phyloP scores from a whole-genome alignment of 2,888 invertebrate genomes.

The Subacronicta megacephala region DNA sequence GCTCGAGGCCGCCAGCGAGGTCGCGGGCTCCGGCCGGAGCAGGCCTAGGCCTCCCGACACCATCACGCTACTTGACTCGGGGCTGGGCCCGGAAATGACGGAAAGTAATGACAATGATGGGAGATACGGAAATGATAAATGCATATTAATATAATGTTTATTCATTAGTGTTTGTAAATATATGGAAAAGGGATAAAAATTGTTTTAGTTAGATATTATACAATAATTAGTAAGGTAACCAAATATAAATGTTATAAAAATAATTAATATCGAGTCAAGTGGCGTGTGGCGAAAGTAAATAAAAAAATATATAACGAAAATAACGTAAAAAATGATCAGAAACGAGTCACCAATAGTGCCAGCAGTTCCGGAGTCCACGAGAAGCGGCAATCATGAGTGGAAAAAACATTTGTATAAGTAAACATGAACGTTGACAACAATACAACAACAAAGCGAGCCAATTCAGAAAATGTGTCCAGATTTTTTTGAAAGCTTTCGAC shows the following conservation, averaged over 20 bases:
- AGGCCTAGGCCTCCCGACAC: constrained; percentile 85
- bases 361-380: constrained; percentile 85
- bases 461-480: constrained; percentile 93
- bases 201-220: no score
- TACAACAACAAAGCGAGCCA: constrained; percentile 76
- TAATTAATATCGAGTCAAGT: constrained; percentile 73
- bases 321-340: constrained; percentile 56
- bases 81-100: constrained; percentile 68
- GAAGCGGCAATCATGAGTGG: constrained; percentile 90
- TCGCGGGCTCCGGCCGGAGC: constrained; percentile 88
- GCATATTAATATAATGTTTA: background rate
- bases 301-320: constrained; percentile 61
- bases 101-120: constrained; percentile 7
- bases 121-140: background rate
- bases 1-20: constrained; percentile 81
- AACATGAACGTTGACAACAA: constrained; percentile 64
- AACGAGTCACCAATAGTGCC: constrained; percentile 85
- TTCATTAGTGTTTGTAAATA: background rate
- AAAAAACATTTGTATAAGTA: constrained; percentile 88
- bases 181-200: no score
- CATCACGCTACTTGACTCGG: constrained; percentile 90
- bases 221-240: constrained; percentile 22
- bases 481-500: constrained; percentile 89
- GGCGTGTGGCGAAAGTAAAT: constrained; percentile 69
- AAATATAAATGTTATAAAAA: constrained; percentile 22